These are phyloP conservation scores for Entomobrya multifasciata DNA, from an alignment of 2,888 invertebrate genomes.

Conservation along the genomic window DNA sequence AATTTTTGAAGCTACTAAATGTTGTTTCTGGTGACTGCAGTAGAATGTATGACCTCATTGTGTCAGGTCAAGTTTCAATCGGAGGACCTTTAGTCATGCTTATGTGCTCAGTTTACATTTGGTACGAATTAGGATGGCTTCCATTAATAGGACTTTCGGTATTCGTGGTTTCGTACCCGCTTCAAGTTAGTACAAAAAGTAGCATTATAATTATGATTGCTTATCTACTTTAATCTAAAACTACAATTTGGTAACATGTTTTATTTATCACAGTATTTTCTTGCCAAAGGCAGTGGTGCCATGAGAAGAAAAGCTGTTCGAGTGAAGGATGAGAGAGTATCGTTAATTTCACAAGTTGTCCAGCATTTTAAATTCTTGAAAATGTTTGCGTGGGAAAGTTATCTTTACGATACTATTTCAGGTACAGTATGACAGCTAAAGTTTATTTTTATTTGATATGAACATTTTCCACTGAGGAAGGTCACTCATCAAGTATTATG, in stretches of 20 bases:
- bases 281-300: constrained; percentile 82
- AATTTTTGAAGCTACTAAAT: constrained; percentile 83
- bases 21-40: constrained; percentile 84
- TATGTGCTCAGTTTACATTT: constrained; percentile 83
- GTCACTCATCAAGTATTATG: background rate
- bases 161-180: constrained; percentile 83
- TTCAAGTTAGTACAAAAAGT: constrained; percentile 83
- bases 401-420: constrained; percentile 83
- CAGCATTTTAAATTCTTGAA: constrained; percentile 85
- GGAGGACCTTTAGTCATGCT: constrained; percentile 83
- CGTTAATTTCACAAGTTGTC: constrained; percentile 84
- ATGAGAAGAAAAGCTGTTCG: constrained; percentile 80
- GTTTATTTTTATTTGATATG: background rate
- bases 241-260: too few species aligned
- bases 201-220: too few species aligned
- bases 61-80: constrained; percentile 83
- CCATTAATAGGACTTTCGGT: constrained; percentile 83
- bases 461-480: too few species aligned
- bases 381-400: constrained; percentile 86
- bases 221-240: too few species aligned
- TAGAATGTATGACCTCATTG: constrained; percentile 83
- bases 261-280: constrained; percentile 81
- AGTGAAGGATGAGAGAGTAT: constrained; percentile 82
- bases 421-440: constrained; percentile 79
- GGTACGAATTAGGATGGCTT: constrained; percentile 83